Evolutionary conservation across 2,888 invertebrate species (phyloP).

Genomic region (Tribolium freemani): DNA sequence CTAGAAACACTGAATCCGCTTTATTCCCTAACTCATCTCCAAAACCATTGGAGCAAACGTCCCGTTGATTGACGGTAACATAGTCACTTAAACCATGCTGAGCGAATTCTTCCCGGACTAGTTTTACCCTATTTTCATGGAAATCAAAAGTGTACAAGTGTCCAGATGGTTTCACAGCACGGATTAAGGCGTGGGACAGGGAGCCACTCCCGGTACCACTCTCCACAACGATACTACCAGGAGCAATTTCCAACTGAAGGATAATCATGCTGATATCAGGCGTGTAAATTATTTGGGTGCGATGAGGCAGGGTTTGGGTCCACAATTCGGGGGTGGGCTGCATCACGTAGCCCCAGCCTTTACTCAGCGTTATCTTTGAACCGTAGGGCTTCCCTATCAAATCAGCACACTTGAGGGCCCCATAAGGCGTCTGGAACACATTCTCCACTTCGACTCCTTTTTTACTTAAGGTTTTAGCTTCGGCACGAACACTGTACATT

Average conservation of each 20-base stretch:
- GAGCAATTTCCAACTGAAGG: conserved; percentile 88
- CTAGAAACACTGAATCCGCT: conserved; percentile 96
- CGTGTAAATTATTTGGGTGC: conserved; percentile 98
- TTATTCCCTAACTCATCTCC: conserved; percentile 76
- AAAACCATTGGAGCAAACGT: conserved; percentile 92
- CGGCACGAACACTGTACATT: conserved; percentile 86
- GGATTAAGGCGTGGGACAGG: conserved; percentile 92
- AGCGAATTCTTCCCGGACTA: conserved; percentile 87
- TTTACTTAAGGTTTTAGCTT: conserved; percentile 80
- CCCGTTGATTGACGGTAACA: conserved; percentile 87
- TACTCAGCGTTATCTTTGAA: conserved; percentile 74
- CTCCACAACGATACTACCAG: conserved; percentile 91
- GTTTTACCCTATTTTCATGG: conserved; percentile 86
- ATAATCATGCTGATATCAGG: conserved; percentile 96
- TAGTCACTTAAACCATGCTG: conserved; percentile 83
- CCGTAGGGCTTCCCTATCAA: conserved; percentile 91
- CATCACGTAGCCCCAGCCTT: conserved; percentile 93
- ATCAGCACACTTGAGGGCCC: conserved; percentile 89
- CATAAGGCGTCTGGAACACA: conserved; percentile 92
- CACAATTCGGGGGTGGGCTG: conserved; percentile 97
- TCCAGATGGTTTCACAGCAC: conserved; percentile 89
- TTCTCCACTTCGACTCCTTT: conserved; percentile 84
- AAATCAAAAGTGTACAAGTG: conserved; percentile 98
- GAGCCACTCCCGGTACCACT: conserved; percentile 98
- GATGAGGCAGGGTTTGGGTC: conserved; percentile 94